These are phyloP conservation scores for Brevipalpus yothersi DNA, from an alignment of 1,140 invertebrate species.

Conservation along the genomic window DNA sequence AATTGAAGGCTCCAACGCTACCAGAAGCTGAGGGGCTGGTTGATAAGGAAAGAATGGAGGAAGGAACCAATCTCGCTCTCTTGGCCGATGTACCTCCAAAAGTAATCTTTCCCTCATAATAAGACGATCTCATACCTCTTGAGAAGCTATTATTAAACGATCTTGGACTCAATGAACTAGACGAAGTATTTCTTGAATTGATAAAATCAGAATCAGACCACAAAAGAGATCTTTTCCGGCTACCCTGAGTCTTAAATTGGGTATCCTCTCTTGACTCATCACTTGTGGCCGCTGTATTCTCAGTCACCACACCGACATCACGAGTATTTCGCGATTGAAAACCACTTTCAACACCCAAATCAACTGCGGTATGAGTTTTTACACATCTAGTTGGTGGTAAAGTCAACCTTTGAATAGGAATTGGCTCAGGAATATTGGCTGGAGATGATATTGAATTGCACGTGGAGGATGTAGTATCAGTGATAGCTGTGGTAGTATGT, in stretches of 20 bases:
- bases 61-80: conserved; percentile 14
- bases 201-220: not conserved
- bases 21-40: no score
- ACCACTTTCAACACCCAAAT: no score
- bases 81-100: conserved; percentile 49
- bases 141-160: not conserved
- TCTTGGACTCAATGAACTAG: not conserved
- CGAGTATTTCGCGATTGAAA: not conserved
- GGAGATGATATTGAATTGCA: no score
- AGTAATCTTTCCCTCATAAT: conserved; percentile 48
- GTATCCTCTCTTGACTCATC: not conserved
- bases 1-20: no score
- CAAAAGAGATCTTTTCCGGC: not conserved
- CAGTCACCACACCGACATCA: not conserved
- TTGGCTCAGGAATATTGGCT: no score
- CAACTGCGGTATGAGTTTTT: no score
- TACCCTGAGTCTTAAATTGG: not conserved
- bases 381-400: no score
- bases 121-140: conserved; percentile 28
- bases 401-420: no score
- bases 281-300: not conserved
- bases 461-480: no score
- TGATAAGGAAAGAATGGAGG: not conserved
- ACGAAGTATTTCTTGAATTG: not conserved
- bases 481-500: no score